These are phyloP conservation scores for Eupithecia subfuscata DNA, from an alignment of 2,888 invertebrate species.

Conservation along the genomic window DNA sequence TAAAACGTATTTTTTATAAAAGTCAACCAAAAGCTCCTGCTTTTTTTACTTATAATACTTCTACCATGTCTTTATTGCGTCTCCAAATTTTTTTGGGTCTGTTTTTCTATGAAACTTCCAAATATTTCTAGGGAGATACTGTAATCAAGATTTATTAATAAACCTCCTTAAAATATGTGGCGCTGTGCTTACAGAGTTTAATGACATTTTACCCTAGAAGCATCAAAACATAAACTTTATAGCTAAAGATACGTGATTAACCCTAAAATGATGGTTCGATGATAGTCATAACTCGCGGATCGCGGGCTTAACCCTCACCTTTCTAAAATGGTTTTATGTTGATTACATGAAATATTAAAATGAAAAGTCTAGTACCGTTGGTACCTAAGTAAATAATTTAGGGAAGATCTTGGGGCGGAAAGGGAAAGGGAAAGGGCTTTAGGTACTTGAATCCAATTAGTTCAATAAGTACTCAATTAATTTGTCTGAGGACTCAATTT, in stretches of 20 bases:
- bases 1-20: background rate
- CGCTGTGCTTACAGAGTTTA: conserved; percentile 16
- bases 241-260: conserved; percentile 45
- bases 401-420: background rate
- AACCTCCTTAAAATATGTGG: conserved; percentile 3
- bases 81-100: background rate
- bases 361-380: background rate
- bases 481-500: background rate
- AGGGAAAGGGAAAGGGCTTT: background rate
- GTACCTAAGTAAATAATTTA: background rate
- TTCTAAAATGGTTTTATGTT: conserved; percentile 37
- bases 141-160: background rate
- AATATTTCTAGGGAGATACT: background rate
- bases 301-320: conserved; percentile 43
- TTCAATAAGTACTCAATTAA: background rate
- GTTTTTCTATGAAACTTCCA: background rate
- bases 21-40: background rate
- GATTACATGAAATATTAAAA: conserved; percentile 18
- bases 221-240: conserved; percentile 42
- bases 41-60: background rate
- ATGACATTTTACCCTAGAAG: conserved; percentile 37
- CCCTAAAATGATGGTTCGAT: conserved; percentile 55
- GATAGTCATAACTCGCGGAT: conserved; percentile 54
- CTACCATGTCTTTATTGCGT: background rate
- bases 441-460: background rate